phyloP scores from a whole-genome alignment of 1,140 invertebrate species.

The Sycophaga agraensis region DNA sequence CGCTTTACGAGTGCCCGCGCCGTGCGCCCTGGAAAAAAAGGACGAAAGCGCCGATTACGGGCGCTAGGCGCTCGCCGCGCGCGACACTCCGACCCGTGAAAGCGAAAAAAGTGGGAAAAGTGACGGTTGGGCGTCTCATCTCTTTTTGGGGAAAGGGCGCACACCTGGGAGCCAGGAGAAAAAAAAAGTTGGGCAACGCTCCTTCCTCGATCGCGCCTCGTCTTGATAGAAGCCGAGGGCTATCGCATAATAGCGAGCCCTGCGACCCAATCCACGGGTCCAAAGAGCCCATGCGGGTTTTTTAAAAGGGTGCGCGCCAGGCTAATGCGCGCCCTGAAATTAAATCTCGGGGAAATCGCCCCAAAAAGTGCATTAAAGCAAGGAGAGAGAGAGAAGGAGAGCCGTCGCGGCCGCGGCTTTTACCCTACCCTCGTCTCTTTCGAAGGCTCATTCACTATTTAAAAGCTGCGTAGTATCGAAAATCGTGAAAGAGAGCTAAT shows the following conservation, averaged over 20 bases:
- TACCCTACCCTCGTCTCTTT: background rate
- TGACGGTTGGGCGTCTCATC: conserved; percentile 36
- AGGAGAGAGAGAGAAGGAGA: too few species aligned
- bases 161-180: conserved; percentile 6
- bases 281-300: too few species aligned
- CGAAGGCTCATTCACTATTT: too few species aligned
- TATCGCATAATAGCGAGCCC: too few species aligned
- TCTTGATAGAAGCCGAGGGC: too few species aligned
- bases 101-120: conserved; percentile 7
- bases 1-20: background rate
- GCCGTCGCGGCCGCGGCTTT: background rate
- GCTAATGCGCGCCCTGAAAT: too few species aligned
- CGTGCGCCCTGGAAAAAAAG: background rate
- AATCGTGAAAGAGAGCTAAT: too few species aligned
- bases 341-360: conserved; percentile 38
- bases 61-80: too few species aligned
- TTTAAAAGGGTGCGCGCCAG: too few species aligned
- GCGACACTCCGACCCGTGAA: too few species aligned
- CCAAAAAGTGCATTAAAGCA: conserved; percentile 38
- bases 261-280: too few species aligned
- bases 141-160: conserved; percentile 31
- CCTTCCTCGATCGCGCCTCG: conserved; percentile 12
- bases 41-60: background rate
- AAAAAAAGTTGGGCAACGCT: conserved; percentile 31
- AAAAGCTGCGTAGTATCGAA: too few species aligned